Evolutionary conservation across 2,113 vertebrate genomes (phyloP).

Genomic region (Gorsachius goisagi): DNA sequence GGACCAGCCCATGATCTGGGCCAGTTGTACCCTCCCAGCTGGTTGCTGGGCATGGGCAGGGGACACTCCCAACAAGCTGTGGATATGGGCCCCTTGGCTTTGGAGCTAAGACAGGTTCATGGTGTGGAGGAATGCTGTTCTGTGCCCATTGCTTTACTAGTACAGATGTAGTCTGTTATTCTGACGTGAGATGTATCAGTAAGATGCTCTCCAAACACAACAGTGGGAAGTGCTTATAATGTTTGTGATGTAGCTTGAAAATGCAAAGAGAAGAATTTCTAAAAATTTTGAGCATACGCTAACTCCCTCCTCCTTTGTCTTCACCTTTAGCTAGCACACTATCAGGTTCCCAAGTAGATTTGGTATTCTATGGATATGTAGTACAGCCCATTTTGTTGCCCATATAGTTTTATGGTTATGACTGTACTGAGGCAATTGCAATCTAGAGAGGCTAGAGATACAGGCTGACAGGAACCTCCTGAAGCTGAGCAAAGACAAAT

Average conservation of each 20-base stretch:
- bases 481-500: not conserved
- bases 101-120: not conserved
- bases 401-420: not conserved
- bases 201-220: not conserved
- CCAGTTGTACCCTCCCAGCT: not conserved
- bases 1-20: not conserved
- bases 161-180: not conserved
- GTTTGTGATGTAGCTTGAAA: not conserved
- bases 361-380: not conserved
- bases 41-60: not conserved
- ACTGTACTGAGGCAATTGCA: not conserved
- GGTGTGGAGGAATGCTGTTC: not conserved
- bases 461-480: not conserved
- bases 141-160: not conserved
- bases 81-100: fast-evolving
- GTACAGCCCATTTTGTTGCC: not conserved
- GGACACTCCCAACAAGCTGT: not conserved
- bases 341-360: not conserved
- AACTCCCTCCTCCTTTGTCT: not conserved
- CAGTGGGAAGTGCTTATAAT: not conserved
- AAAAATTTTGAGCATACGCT: not conserved
- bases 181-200: not conserved
- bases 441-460: not conserved
- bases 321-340: not conserved
- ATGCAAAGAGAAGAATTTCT: not conserved